Percentiles rank a stretch among this genome's conserved stretches.
Evolutionary conservation across 1,140 invertebrate genomes (phyloP).

Genomic region (Triops longicaudatus): DNA sequence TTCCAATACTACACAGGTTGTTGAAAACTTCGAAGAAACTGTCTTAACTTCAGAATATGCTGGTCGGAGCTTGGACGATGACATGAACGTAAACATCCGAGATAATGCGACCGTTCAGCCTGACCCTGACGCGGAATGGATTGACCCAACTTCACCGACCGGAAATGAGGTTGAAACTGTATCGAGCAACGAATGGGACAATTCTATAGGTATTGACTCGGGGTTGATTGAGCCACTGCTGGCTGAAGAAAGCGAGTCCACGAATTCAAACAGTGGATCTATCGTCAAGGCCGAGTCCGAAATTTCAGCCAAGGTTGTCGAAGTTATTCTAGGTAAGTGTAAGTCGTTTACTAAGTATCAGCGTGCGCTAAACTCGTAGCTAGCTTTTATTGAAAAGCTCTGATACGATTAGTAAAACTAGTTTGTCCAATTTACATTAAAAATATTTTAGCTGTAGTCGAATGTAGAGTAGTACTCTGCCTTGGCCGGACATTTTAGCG

Average conservation of each 20-base stretch:
- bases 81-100: neutral
- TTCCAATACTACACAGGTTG: neutral
- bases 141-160: neutral
- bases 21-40: neutral
- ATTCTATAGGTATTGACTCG: neutral
- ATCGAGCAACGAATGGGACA: neutral
- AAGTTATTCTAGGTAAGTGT: neutral
- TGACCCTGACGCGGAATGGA: neutral
- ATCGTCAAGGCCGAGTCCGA: neutral
- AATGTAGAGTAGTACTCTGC: too few species aligned
- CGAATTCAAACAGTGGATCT: neutral
- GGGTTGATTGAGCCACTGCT: neutral
- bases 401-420: too few species aligned
- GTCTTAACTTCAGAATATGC: neutral
- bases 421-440: too few species aligned
- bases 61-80: neutral
- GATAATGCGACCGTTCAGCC: neutral
- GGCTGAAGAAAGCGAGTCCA: neutral
- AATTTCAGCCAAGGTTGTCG: neutral
- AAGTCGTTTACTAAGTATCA: too few species aligned
- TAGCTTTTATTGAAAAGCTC: too few species aligned
- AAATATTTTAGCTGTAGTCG: too few species aligned
- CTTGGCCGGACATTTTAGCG: too few species aligned
- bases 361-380: too few species aligned
- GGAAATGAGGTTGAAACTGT: neutral